A percentile compares a stretch with the other conserved stretches of the same genome.
phyloP scores from a whole-genome alignment of 2,888 invertebrate genomes.

The Cosmia trapezina region DNA sequence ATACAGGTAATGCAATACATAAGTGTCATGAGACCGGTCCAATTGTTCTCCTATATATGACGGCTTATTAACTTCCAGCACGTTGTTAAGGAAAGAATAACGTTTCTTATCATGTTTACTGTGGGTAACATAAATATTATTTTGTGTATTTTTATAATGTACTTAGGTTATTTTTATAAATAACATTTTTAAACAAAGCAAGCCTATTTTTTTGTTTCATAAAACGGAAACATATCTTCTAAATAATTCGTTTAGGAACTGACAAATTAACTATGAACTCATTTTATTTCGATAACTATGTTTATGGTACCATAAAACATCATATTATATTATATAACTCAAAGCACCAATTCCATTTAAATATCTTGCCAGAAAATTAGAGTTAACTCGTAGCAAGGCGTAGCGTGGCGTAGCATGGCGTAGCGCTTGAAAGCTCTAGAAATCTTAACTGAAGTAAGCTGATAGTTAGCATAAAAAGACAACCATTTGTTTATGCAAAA shows the following conservation, averaged over 20 bases:
- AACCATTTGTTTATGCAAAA: slow-evolving; percentile 66
- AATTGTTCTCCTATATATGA: slow-evolving; percentile 62
- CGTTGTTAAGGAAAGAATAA: slow-evolving; percentile 48
- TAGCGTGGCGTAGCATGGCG: background rate
- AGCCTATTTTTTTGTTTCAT: background rate
- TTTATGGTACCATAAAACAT: slow-evolving; percentile 21
- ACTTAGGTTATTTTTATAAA: background rate
- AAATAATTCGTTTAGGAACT: slow-evolving; percentile 27
- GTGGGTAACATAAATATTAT: slow-evolving; percentile 14
- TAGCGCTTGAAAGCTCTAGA: background rate
- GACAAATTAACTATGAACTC: slow-evolving; percentile 6
- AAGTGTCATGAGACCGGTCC: slow-evolving; percentile 57
- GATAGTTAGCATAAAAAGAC: slow-evolving; percentile 26
- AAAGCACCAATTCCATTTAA: slow-evolving; percentile 12
- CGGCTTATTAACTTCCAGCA: slow-evolving; percentile 59
- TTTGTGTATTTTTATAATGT: background rate
- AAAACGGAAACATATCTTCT: background rate
- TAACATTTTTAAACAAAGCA: slow-evolving; percentile 1
- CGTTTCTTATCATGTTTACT: slow-evolving; percentile 33
- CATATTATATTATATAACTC: background rate
- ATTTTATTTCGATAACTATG: slow-evolving; percentile 14
- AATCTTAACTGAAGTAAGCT: background rate
- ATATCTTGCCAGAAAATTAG: background rate
- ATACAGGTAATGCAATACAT: slow-evolving; percentile 52
- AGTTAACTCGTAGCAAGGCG: background rate